These are phyloP conservation scores for Acanthosoma haemorrhoidale DNA, from an alignment of 2,888 invertebrate genomes.

Conservation along the genomic window DNA sequence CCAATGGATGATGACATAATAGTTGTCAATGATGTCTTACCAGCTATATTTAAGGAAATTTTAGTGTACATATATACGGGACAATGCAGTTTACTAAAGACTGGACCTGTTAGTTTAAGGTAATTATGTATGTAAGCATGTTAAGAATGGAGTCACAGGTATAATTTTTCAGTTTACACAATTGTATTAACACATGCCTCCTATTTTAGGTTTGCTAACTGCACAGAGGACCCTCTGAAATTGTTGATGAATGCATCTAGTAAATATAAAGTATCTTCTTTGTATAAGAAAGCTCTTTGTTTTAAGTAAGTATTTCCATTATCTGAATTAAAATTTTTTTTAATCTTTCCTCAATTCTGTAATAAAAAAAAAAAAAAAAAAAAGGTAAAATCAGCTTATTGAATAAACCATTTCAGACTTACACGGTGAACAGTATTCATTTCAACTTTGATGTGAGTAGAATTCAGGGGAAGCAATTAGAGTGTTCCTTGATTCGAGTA, in stretches of 20 bases:
- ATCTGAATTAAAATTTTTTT: neutral
- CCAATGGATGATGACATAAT: conserved; percentile 43
- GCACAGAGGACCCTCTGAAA: conserved; percentile 51
- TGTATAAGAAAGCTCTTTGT: conserved; percentile 50
- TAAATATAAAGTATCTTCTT: conserved; percentile 50
- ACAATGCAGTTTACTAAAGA: conserved; percentile 56
- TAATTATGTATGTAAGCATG: neutral
- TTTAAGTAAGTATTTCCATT: conserved; percentile 27
- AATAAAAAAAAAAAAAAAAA: no score
- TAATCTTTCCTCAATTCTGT: no score
- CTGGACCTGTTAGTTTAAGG: conserved; percentile 45
- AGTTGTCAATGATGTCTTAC: conserved; percentile 54
- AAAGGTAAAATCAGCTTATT: no score
- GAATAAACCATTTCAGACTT: no score
- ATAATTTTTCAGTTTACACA: neutral
- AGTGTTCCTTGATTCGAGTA: no score
- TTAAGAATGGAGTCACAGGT: neutral
- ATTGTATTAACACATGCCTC: neutral
- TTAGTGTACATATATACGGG: conserved; percentile 65
- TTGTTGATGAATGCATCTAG: conserved; percentile 56
- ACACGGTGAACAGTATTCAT: no score
- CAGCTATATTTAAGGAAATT: conserved; percentile 66
- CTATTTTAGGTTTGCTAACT: conserved; percentile 11
- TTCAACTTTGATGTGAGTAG: no score
- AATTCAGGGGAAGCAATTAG: no score